Evolutionary conservation across 2,888 invertebrate genomes (phyloP), one percentile per base, ranked within the genome.

Genomic region (Branchellion lobata): DNA sequence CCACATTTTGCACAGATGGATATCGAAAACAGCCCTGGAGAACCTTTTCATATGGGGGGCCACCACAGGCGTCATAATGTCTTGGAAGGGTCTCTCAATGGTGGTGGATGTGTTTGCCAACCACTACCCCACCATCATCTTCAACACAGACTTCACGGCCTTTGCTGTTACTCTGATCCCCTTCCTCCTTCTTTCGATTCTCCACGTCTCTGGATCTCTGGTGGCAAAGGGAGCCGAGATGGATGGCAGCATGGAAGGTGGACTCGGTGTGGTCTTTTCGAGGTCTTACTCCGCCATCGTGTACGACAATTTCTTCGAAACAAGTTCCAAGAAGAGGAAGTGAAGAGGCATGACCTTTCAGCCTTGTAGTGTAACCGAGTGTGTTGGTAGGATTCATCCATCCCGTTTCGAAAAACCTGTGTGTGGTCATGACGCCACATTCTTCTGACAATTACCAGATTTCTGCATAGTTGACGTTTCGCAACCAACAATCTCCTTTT

Each of bases 61-160:
- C 3, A 82, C 81, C 29, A 68, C 81, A 14, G 82, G 81, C 5
- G 82, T 81, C 3, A 80, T 82, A 5, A 33, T 80, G 36, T 53
- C 81, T n/a, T 82, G 82, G 82, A 80, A 80, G 68, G 82, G 82
- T 14, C 40, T 80, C 31, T 78, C 80, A 24, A 80, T 82, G 82
- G 65, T 75, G 21, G 69, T 81, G 33, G 81, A 79, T 36, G 31
- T 71, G 36, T 36, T 81, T 34, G 79, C 78, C 40, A 47, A 71
- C 18, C 34, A 71, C 47, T 80, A 80, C 53, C 81, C 82, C 8
- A 69, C 79, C 65, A 57, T 61, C 69, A 61, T 78, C 71, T 29
- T 69, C 5, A 51, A 40, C 2, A 24, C 40, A n/a, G 80, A 81
- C 65, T 33, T 80, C 34, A 81, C 81, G 0, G 73, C 71, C 1